These are phyloP conservation scores for Drosophila quasianomalipes DNA, from an alignment of 2,888 invertebrate genomes.

Conservation along the genomic window DNA sequence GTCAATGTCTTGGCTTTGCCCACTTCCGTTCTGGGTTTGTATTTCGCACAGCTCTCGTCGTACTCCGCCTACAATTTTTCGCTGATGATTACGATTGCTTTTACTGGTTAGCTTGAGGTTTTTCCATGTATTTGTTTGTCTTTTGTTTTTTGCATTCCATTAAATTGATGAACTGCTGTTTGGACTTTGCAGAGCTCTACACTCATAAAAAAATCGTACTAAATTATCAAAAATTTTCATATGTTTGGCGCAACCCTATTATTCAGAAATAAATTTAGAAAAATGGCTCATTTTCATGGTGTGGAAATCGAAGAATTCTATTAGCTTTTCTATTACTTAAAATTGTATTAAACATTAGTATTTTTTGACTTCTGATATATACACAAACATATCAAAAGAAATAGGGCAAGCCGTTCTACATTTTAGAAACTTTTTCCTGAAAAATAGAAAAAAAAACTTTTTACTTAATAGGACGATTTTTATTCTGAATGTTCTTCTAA, in stretches of 20 bases:
- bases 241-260: background rate
- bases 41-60: background rate
- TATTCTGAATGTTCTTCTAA: background rate
- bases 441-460: background rate
- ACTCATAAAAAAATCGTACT: background rate
- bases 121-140: background rate
- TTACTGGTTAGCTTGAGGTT: background rate
- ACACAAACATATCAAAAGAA: background rate
- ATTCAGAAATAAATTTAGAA: background rate
- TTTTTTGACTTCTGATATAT: background rate
- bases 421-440: background rate
- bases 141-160: conserved; percentile 33
- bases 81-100: conserved; percentile 50
- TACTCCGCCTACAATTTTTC: conserved; percentile 26
- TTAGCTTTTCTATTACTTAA: background rate
- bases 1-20: conserved; percentile 62
- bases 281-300: background rate
- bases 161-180: conserved; percentile 70
- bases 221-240: background rate
- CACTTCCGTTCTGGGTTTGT: conserved; percentile 36
- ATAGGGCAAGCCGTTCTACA: background rate
- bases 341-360: background rate
- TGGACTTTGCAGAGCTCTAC: conserved; percentile 26
- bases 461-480: background rate
- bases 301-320: background rate